Base-by-base conservation (phyloP, 2,888 invertebrate species). In the Cerastoderma edule region DNA sequence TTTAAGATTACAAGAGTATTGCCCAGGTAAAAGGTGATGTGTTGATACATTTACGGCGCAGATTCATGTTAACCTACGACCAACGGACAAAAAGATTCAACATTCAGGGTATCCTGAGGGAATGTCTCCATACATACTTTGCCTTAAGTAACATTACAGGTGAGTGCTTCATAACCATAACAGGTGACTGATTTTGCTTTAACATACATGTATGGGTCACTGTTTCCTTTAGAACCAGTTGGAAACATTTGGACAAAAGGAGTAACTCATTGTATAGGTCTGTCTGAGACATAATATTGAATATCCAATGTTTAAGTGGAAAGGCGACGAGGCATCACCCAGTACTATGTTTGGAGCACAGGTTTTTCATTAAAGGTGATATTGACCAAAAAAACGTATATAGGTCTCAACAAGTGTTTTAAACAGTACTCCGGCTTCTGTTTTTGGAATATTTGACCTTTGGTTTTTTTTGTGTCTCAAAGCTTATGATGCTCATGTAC, bases 101-200 rank as follows among this genome's bases (percentile, higher is more conserved):
- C 53, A 80, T 80, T 24, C 80, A 80, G 35, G 80, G 77, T 1
- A 70, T 80, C 10, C 56, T 80, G n/a, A 48, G 80, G 30, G 80
- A 80, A 24, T 77, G 77, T 67, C 10, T 80, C 0, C 54, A 72
- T 39, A 66, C 65, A 33, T 77, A 44, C 32, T 72, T 69, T 57
- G 48, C 69, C 3, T 66, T 74, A 2, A 67, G 53, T 24, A 71
- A 80, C 24, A 46, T 77, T 39, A 56, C 80, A 60, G 80, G 80
- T 80, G 67, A 24, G 19, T 60, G 10, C 16, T 39, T 39, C 16
- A 39, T 10, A 39, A 39, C 8, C 10, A 10, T 39, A 10, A 10
- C 16, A 39, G 8, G 8, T 39, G 39, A 39, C 39, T 10, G 39
- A 39, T 39, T 39, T 10, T 10, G 39, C 39, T 39, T 39, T 16